Evolutionary conservation across 2,113 vertebrate species (phyloP), one percentile per base, ranked within the genome.

Genomic region (Motacilla tschutschensis): DNA sequence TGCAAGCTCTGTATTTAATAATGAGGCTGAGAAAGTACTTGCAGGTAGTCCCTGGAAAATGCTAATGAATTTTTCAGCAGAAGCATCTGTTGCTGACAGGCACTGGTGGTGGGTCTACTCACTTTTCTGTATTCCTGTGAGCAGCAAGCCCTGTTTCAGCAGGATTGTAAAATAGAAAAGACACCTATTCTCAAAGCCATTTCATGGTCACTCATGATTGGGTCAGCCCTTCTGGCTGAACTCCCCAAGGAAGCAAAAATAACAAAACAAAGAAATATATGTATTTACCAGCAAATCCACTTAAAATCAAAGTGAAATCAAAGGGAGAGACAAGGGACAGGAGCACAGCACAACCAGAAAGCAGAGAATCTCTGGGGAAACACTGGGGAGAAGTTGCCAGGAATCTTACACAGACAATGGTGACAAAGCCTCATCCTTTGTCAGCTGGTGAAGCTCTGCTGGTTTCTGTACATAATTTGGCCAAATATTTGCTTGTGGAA

Each of bases 1-100:
- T 87, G 43, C 79, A 73, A 38, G 31, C 58, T 87, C 62, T 73
- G 17, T 67, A 24, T 86, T 67, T 91, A 91, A 69, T 71, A 65
- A 83, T 48, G 73, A 93, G 57, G 26, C 66, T 64, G 57, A 90
- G 33, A 59, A 92, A 88, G 50, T 22, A 46, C n/a, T 89, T 80
- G 64, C 66, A 76, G 62, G 62, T 65, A 72, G 54, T 57, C 43
- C 54, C 41, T 19, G 41, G 58, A 54, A 93, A 94, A 75, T n/a
- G 9, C 44, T 63, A 93, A 86, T 69, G 70, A 75, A 63, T 82
- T 58, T 85, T 89, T 71, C 53, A 85, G 16, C 9, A 70, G 72
- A 75, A 50, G 28, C 13, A 14, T 66, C 48, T 22, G 9, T 58
- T 0, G 1, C 60, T 76, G 31, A 33, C 60, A 83, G 76, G 48